Conservation (phyloP, 2,797 vertebrate genomes). For the Mycteria americana region DNA sequence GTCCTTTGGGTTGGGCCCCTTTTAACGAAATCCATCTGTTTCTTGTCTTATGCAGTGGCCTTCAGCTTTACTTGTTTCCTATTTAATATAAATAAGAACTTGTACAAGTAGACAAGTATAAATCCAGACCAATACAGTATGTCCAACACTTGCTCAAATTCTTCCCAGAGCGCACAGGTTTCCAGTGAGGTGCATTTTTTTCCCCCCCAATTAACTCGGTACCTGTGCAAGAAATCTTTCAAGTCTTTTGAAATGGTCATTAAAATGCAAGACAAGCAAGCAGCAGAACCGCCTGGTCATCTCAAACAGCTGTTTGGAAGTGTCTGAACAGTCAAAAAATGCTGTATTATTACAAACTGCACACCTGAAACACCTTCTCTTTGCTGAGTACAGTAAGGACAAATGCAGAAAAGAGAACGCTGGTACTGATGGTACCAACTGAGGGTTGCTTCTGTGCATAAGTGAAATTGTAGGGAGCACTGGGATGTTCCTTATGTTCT, state of each 20-base stretch:
- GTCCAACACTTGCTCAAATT: not conserved
- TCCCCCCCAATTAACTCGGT: not conserved
- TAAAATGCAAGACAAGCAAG: not conserved
- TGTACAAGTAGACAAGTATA: not conserved
- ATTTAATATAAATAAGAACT: not conserved
- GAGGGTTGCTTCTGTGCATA: not conserved
- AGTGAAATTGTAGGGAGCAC: not conserved
- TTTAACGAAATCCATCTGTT: not conserved
- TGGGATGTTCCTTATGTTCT: not conserved
- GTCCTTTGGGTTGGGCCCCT: not conserved
- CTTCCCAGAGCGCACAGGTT: fast-evolving
- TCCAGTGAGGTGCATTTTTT: not conserved
- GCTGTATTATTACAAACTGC: not conserved
- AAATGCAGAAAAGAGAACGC: not conserved
- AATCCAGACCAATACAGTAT: not conserved
- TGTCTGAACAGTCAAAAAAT: not conserved
- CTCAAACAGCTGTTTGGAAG: not conserved
- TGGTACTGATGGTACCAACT: not conserved
- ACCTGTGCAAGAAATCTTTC: not conserved
- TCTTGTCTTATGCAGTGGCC: not conserved
- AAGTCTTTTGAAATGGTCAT: not conserved
- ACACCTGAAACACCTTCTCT: not conserved
- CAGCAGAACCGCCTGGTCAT: not conserved
- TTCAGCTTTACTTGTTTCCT: not conserved
- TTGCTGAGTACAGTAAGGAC: not conserved